Conservation (phyloP, 2,888 invertebrate species). For the Panorpa germanica region DNA sequence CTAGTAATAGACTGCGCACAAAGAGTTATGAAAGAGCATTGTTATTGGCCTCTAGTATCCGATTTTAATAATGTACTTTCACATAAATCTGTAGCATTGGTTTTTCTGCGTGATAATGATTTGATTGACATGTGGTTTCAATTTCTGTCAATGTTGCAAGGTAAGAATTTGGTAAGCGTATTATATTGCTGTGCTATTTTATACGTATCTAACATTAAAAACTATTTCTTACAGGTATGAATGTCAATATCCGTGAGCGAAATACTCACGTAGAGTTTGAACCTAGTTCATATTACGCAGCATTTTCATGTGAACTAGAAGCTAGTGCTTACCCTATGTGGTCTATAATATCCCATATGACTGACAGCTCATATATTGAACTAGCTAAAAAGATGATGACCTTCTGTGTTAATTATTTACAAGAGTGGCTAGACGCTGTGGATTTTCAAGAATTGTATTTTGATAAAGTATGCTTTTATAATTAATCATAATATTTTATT, state of each 20-base stretch:
- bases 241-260: conserved; percentile 81
- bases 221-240: conserved; percentile 56
- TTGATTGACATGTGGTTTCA: conserved; percentile 94
- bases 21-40: conserved; percentile 91
- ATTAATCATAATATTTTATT: conserved; percentile 4
- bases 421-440: conserved; percentile 78
- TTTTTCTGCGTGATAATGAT: conserved; percentile 74
- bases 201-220: background rate
- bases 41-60: conserved; percentile 94
- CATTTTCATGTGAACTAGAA: conserved; percentile 93
- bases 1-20: conserved; percentile 83
- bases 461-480: conserved; percentile 29
- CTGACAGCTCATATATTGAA: conserved; percentile 49
- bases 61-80: conserved; percentile 93
- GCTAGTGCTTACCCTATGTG: conserved; percentile 97
- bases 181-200: too few relatives aligned
- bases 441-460: conserved; percentile 47
- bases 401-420: conserved; percentile 58
- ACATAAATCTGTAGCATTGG: conserved; percentile 75
- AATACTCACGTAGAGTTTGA: conserved; percentile 91
- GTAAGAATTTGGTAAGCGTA: conserved; percentile 23
- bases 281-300: conserved; percentile 92
- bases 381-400: conserved; percentile 57
- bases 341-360: conserved; percentile 81
- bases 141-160: conserved; percentile 87